These are phyloP conservation scores for Caenorhabditis tropicalis DNA, from an alignment of 1,140 invertebrate species.

Conservation along the genomic window DNA sequence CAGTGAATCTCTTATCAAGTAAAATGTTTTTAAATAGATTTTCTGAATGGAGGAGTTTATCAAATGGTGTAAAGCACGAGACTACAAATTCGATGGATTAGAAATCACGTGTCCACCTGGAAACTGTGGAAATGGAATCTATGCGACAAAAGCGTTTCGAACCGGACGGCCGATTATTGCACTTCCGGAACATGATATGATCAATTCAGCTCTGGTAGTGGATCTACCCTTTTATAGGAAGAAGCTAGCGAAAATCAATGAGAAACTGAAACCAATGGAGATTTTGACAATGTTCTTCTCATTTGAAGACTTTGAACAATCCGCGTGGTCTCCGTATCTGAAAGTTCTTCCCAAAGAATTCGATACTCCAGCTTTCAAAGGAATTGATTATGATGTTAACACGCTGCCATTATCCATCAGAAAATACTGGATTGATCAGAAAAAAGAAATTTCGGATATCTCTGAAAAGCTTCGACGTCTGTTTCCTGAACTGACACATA, in stretches of 20 bases:
- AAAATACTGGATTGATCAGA: slow-evolving; percentile 48
- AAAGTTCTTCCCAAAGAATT: slow-evolving; percentile 55
- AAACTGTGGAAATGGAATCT: slow-evolving; percentile 55
- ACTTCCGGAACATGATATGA: slow-evolving; percentile 45
- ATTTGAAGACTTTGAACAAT: slow-evolving; percentile 49
- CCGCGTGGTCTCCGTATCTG: slow-evolving; percentile 56
- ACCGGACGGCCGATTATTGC: slow-evolving; percentile 33
- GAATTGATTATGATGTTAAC: slow-evolving; percentile 48
- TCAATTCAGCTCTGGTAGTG: slow-evolving; percentile 41
- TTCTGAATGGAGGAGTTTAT: slow-evolving; percentile 45
- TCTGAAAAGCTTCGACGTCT: slow-evolving; percentile 19
- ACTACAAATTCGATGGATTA: slow-evolving; percentile 39
- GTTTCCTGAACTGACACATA: background rate
- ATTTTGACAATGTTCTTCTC: slow-evolving; percentile 53
- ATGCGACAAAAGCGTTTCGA: slow-evolving; percentile 35
- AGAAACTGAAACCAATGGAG: slow-evolving; percentile 50
- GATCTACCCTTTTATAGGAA: slow-evolving; percentile 12
- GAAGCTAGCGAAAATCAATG: background rate
- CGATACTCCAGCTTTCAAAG: slow-evolving; percentile 47
- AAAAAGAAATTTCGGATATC: slow-evolving; percentile 46
- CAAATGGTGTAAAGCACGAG: slow-evolving; percentile 18
- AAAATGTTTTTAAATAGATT: too few relatives aligned
- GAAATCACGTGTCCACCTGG: slow-evolving; percentile 38
- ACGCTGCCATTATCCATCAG: slow-evolving; percentile 40
- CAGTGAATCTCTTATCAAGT: too few relatives aligned